These are phyloP conservation scores for Colostygia pectinataria DNA, from an alignment of 2,888 invertebrate genomes.

Conservation along the genomic window DNA sequence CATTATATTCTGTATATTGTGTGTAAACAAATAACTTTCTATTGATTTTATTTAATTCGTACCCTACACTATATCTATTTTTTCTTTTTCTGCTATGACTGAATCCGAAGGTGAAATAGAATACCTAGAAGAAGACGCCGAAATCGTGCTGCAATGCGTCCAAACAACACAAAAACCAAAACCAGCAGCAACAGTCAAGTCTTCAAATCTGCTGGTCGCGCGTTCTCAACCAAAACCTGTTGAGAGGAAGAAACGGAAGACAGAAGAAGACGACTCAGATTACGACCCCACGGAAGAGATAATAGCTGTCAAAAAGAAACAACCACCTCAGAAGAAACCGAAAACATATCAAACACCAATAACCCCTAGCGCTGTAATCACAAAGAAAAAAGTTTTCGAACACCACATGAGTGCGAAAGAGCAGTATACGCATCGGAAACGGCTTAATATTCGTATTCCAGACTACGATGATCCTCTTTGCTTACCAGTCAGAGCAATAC, in stretches of 20 bases:
- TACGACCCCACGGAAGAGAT: constrained; percentile 61
- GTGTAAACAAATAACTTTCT: too few relatives aligned
- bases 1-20: too few relatives aligned
- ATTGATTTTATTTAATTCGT: too few relatives aligned
- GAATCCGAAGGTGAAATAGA: constrained; percentile 68
- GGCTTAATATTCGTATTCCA: constrained; percentile 57
- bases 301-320: constrained; percentile 36
- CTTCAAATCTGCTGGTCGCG: constrained; percentile 40
- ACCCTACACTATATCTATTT: too few relatives aligned
- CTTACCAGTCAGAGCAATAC: constrained; percentile 62
- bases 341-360: not conserved
- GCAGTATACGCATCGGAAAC: constrained; percentile 40
- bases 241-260: constrained; percentile 44
- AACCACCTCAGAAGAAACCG: constrained; percentile 30
- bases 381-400: not conserved
- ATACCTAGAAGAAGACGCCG: constrained; percentile 75
- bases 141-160: constrained; percentile 70
- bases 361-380: too few relatives aligned
- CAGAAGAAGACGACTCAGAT: constrained; percentile 61
- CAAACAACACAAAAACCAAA: constrained; percentile 33
- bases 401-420: constrained; percentile 20
- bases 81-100: constrained; percentile 50
- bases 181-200: not conserved
- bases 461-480: constrained; percentile 73
- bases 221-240: constrained; percentile 35